These are phyloP conservation scores for Babyrousa celebensis DNA, from an alignment of 2,797 vertebrate genomes.

Conservation along the genomic window DNA sequence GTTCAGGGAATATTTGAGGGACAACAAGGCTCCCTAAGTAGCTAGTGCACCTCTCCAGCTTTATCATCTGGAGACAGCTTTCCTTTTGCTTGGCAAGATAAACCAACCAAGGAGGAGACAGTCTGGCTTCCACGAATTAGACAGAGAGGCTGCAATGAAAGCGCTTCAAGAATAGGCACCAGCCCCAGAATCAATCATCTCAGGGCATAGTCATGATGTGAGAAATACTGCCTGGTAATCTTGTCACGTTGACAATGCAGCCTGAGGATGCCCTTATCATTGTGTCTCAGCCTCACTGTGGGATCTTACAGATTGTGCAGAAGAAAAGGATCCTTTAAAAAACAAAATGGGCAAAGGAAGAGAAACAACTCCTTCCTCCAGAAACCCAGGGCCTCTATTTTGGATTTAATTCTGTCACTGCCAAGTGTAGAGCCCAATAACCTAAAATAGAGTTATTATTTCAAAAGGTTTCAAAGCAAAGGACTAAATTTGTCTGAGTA, in stretches of 20 bases:
- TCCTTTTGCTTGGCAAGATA: neutral
- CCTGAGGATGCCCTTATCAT: neutral
- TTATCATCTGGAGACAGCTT: conserved; percentile 51
- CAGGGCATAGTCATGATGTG: neutral
- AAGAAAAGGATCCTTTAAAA: neutral
- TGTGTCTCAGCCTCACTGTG: neutral
- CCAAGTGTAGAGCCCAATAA: conserved; percentile 27
- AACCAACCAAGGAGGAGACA: neutral
- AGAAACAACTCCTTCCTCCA: neutral
- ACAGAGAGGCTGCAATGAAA: neutral
- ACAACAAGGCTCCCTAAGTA: neutral
- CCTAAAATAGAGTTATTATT: conserved; percentile 78
- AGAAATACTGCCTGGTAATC: neutral
- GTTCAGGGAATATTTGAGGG: neutral
- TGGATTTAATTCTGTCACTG: conserved; percentile 21
- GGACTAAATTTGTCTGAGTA: conserved; percentile 58
- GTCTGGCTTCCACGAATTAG: conserved; percentile 57
- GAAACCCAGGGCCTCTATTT: conserved; percentile 16
- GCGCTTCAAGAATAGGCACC: neutral
- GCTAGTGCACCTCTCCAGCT: neutral
- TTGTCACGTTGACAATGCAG: neutral
- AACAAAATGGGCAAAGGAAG: neutral
- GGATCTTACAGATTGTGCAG: neutral
- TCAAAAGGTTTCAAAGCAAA: conserved; percentile 67
- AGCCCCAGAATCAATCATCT: neutral